A percentile compares a stretch with the other conserved stretches of the same genome.
Conservation (phyloP, 35 echinoderm and acorn worm genomes). For the Eucidaris tribuloides region DNA sequence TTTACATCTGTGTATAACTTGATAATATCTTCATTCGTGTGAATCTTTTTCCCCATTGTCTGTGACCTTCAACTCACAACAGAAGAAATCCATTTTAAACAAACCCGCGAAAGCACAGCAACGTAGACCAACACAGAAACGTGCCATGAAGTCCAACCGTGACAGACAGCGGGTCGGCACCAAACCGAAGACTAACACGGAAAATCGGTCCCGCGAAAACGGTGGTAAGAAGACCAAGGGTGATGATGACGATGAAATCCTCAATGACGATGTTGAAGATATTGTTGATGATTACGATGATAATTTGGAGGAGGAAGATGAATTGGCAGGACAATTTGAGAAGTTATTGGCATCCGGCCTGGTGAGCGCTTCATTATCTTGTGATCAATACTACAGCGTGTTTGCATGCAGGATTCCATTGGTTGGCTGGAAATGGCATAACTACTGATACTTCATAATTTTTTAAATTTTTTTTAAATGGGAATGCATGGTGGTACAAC, state of each 20-base stretch:
- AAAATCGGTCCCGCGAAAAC: too few species aligned
- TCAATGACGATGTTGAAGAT: background rate
- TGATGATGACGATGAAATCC: background rate
- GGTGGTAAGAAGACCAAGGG: too few species aligned
- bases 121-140: background rate
- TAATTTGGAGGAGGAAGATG: background rate
- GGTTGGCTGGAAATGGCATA: background rate
- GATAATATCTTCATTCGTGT: too few species aligned
- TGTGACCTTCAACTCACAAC: too few species aligned
- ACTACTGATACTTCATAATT: too few species aligned
- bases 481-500: background rate
- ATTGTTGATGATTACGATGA: background rate
- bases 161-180: background rate
- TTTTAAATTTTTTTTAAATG: too few species aligned
- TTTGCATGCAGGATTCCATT: background rate
- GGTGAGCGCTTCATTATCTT: background rate
- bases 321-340: conserved; percentile 7
- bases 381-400: background rate
- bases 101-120: background rate
- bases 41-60: too few species aligned
- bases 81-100: background rate
- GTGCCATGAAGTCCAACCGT: background rate
- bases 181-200: background rate
- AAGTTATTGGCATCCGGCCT: background rate
- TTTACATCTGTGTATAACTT: too few species aligned